phyloP scores from a whole-genome alignment of 2,888 invertebrate species.

The Phortica okadai region DNA sequence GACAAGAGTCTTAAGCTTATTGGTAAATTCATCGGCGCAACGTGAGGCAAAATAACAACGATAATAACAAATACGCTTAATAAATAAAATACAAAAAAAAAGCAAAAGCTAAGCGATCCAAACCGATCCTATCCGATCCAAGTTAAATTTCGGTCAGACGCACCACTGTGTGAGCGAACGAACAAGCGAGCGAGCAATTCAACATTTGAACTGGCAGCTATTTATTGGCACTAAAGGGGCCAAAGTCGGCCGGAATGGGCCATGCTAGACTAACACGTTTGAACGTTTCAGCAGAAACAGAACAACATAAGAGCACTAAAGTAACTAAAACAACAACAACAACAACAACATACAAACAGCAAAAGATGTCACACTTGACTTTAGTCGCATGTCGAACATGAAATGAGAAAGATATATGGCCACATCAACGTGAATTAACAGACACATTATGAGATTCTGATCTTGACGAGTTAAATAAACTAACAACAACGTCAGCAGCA shows the following conservation, averaged over 20 bases:
- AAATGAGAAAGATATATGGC: slow-evolving; percentile 68
- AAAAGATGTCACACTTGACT: slow-evolving; percentile 28
- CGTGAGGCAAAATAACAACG: slow-evolving; percentile 21
- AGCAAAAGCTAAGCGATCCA: slow-evolving; percentile 3
- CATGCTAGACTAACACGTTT: slow-evolving; percentile 7
- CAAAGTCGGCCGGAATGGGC: neutral
- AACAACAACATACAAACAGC: slow-evolving; percentile 39
- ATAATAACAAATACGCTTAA: neutral
- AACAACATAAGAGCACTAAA: neutral
- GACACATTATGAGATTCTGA: slow-evolving; percentile 68
- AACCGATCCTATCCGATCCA: neutral
- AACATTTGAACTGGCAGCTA: slow-evolving; percentile 1
- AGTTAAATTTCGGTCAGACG: neutral
- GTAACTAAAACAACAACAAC: neutral
- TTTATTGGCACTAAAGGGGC: neutral
- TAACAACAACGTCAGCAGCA: slow-evolving; percentile 51
- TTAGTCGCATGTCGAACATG: slow-evolving; percentile 58
- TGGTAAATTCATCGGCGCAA: slow-evolving; percentile 2
- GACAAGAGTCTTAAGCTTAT: neutral
- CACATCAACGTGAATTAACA: slow-evolving; percentile 70
- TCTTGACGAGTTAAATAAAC: slow-evolving; percentile 43
- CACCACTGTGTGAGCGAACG: neutral
- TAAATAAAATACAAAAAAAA: neutral
- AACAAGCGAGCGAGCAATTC: neutral
- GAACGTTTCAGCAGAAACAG: slow-evolving; percentile 1